These are phyloP conservation scores for Otis tarda DNA, from an alignment of 2,113 vertebrate genomes.

Conservation along the genomic window DNA sequence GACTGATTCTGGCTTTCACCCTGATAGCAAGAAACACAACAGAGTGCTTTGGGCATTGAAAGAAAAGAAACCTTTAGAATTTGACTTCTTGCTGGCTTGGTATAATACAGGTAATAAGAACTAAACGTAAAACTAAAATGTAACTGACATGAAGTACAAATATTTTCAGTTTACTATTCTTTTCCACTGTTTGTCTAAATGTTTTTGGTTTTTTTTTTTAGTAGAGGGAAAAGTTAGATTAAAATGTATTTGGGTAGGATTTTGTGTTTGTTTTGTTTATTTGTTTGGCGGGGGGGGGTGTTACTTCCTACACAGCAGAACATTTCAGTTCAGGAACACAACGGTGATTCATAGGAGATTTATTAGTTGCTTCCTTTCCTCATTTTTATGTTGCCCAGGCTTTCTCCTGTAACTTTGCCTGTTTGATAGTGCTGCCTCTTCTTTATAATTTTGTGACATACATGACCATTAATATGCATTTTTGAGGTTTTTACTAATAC, in stretches of 20 bases:
- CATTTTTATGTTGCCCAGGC: background rate
- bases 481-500: background rate
- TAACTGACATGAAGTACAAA: background rate
- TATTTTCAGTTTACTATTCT: background rate
- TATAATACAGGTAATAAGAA: conserved; percentile 74
- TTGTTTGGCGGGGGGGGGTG: background rate
- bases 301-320: background rate
- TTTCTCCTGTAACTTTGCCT: background rate
- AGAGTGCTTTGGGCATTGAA: conserved; percentile 83
- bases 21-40: conserved; percentile 80
- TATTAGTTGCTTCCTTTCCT: background rate
- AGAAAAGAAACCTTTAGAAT: conserved; percentile 82
- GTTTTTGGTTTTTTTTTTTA: background rate
- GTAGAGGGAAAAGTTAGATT: background rate
- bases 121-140: background rate
- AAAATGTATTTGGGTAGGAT: background rate
- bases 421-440: background rate
- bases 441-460: background rate
- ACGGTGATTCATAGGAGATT: background rate
- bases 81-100: conserved; percentile 86
- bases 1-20: conserved; percentile 75
- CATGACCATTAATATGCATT: background rate
- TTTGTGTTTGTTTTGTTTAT: background rate
- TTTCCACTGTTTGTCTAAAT: background rate
- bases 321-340: background rate